Evolutionary conservation across 2,888 invertebrate genomes (phyloP).

Genomic region (Arrhopalites spinosus): DNA sequence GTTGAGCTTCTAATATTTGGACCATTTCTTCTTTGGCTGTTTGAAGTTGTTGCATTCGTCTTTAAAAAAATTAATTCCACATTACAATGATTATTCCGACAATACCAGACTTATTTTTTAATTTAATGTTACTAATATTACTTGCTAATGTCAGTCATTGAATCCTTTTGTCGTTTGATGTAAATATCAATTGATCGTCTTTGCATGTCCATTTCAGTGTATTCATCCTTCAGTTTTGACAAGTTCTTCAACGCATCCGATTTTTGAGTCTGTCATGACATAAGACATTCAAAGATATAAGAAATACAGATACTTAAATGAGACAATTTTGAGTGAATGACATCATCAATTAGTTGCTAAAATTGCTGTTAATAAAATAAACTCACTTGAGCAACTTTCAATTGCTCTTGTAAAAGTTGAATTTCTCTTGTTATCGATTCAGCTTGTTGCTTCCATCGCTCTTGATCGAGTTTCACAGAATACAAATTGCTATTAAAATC

Average conservation of each 20-base stretch:
- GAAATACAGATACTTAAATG: not conserved
- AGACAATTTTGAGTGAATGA: not conserved
- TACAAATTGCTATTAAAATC: constrained; percentile 36
- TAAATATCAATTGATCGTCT: constrained; percentile 35
- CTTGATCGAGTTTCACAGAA: constrained; percentile 37
- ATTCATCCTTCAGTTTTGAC: constrained; percentile 7
- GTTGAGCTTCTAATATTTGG: constrained; percentile 22
- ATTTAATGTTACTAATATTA: too few species aligned
- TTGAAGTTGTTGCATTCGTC: constrained; percentile 35
- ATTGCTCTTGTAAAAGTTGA: constrained; percentile 39
- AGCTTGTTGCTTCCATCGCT: constrained; percentile 42
- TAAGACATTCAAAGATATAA: constrained; percentile 4
- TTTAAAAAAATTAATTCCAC: too few species aligned
- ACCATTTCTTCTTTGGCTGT: constrained; percentile 30
- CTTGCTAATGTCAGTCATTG: too few species aligned
- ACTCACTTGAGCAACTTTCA: constrained; percentile 41
- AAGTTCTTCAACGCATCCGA: constrained; percentile 33
- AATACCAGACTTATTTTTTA: not conserved
- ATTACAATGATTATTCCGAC: too few species aligned
- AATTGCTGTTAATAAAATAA: not conserved
- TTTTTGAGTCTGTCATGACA: constrained; percentile 35
- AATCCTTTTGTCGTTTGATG: constrained; percentile 14
- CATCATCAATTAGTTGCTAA: constrained; percentile 25
- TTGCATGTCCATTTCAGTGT: constrained; percentile 32
- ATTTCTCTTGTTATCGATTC: constrained; percentile 33